Evolutionary conservation across 2,797 vertebrate species (phyloP).

Genomic region (Hypotaenidia okinawae): DNA sequence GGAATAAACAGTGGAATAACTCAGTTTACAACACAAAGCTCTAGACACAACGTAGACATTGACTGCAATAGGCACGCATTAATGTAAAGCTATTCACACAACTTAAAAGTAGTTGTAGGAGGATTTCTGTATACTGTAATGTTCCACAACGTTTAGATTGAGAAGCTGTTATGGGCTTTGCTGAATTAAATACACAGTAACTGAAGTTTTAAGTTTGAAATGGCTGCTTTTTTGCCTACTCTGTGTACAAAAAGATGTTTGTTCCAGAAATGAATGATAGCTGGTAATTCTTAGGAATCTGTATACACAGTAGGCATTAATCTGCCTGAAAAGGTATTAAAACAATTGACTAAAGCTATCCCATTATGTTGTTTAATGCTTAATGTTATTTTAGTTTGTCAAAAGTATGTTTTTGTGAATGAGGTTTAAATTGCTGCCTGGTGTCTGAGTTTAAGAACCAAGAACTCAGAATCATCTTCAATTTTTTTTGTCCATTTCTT

Average conservation of each 20-base stretch:
- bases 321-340: neutral
- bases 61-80: neutral
- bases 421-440: neutral
- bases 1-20: neutral
- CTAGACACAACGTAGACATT: neutral
- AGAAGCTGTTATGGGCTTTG: neutral
- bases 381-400: neutral
- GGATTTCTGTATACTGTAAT: neutral
- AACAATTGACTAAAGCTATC: constrained; percentile 3
- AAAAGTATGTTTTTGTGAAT: neutral
- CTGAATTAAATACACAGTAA: neutral
- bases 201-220: neutral
- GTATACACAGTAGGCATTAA: neutral
- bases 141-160: neutral
- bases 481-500: neutral
- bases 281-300: neutral
- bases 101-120: neutral
- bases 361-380: neutral
- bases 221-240: neutral
- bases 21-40: neutral
- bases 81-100: neutral
- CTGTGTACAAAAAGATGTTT: neutral
- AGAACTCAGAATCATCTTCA: neutral
- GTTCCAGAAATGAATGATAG: neutral
- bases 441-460: neutral